phyloP scores from a whole-genome alignment of 2,113 vertebrate genomes.

The Grus americana region DNA sequence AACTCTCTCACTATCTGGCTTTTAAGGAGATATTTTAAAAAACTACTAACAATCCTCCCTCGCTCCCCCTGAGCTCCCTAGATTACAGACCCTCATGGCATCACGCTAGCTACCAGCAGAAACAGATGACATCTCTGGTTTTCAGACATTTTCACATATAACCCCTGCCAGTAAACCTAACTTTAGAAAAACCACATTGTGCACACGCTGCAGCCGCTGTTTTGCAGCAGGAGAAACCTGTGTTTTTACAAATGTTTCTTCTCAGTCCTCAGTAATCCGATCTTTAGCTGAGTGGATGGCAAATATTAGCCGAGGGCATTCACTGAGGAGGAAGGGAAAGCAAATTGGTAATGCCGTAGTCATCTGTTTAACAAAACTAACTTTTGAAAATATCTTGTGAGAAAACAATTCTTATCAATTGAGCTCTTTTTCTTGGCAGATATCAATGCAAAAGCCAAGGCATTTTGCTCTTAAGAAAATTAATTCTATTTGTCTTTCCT shows the following conservation, averaged over 20 bases:
- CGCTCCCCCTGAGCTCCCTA: background rate
- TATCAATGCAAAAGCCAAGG: background rate
- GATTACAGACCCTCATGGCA: background rate
- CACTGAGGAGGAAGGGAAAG: background rate
- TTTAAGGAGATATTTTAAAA: background rate
- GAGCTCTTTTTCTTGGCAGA: background rate
- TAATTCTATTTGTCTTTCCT: background rate
- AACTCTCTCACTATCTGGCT: background rate
- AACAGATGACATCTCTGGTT: background rate
- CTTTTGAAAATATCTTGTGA: background rate
- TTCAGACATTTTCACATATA: background rate
- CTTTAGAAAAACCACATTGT: background rate
- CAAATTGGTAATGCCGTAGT: background rate
- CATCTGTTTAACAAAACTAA: background rate
- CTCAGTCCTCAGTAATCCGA: background rate
- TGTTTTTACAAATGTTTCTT: background rate
- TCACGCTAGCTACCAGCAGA: background rate
- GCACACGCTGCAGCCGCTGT: background rate
- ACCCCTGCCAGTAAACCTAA: background rate
- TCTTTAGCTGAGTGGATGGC: background rate
- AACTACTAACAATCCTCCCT: background rate
- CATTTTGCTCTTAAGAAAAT: background rate
- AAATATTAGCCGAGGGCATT: background rate
- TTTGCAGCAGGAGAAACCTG: background rate
- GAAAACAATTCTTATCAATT: background rate